Evolutionary conservation across 35 echinoderm and acorn worm species (phyloP).

Genomic region (Diadema setosum): DNA sequence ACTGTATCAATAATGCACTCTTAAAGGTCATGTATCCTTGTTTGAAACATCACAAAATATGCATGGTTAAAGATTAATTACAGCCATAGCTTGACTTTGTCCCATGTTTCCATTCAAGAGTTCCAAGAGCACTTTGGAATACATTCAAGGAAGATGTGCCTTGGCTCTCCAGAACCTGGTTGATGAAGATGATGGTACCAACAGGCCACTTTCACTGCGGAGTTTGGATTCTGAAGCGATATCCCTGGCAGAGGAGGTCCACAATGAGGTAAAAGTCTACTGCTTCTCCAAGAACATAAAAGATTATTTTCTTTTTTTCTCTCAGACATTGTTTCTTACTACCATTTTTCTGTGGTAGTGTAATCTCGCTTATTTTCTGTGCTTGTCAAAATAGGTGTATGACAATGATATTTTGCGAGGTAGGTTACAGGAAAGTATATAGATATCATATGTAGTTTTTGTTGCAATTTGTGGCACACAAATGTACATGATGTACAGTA

Average conservation of each 20-base stretch:
- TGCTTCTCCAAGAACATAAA: too few relatives aligned
- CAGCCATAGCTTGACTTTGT: background rate
- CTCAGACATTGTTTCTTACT: too few relatives aligned
- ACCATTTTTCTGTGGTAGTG: too few relatives aligned
- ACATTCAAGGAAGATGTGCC: constrained; percentile 33
- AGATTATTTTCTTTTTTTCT: too few relatives aligned
- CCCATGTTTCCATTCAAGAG: background rate
- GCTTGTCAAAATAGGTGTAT: too few relatives aligned
- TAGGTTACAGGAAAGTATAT: too few relatives aligned
- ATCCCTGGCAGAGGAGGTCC: constrained; percentile 31
- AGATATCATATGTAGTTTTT: too few relatives aligned
- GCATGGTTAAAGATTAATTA: background rate
- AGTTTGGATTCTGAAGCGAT: background rate
- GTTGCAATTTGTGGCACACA: too few relatives aligned
- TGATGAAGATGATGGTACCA: background rate
- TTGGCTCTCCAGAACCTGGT: constrained; percentile 24
- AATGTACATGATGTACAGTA: too few relatives aligned
- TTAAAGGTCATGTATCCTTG: background rate
- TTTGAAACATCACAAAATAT: background rate
- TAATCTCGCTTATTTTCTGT: too few relatives aligned
- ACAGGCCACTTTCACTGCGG: background rate
- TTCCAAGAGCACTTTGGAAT: background rate
- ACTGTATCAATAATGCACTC: background rate
- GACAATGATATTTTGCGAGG: too few relatives aligned
- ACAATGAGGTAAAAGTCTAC: constrained; percentile 69